Evolutionary conservation across 2,888 invertebrate genomes (phyloP), one percentile per base, ranked within the genome.

Genomic region (Lampropteryx suffumata): DNA sequence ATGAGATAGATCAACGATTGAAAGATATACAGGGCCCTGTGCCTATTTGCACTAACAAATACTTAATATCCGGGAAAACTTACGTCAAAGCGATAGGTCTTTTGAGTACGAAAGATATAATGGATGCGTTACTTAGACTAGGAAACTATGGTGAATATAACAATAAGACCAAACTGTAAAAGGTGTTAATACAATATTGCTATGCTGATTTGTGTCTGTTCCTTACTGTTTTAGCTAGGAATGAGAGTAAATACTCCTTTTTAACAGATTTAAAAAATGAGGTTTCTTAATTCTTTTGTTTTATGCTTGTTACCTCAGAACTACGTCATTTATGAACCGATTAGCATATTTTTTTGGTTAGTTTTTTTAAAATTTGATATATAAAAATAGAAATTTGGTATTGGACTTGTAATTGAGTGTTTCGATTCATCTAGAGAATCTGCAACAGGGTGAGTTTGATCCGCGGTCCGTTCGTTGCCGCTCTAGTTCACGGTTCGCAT

Each of bases 151-250:
- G 29, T 40, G 21, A 27, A 10, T 10, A 32, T 30, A 10, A 29
- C 35, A 33, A 29, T 40, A 33, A 47, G 47, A 47, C 34, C 47
- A 47, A 47, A 29, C 40, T 40, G 33, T 39, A 39, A 30, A 29
- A 10, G n/a, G 12, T 5, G 33, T 26, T 33, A 46, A 47, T 47
- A 47, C 29, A 48, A 8, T 36, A 29, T 37, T 44, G 17, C 37
- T 32, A 30, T 27, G 24, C 21, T 11, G 28, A 24, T 28, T 36
- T 30, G 21, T 29, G 35, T 30, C 24, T 12, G 9, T 24, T 24
- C 7, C n/a, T 24, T 36, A 30, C 17, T n/a, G 21, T 40, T 21
- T n/a, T 33, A 33, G 32, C 26, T 32, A 41, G 13, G 7, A 13
- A 12, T 30, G 8, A 5, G 10, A 10, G 12, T 14, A 24, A 30